These are phyloP conservation scores for Zeugodacus cucurbitae DNA, from an alignment of 1,140 invertebrate genomes.

Conservation along the genomic window DNA sequence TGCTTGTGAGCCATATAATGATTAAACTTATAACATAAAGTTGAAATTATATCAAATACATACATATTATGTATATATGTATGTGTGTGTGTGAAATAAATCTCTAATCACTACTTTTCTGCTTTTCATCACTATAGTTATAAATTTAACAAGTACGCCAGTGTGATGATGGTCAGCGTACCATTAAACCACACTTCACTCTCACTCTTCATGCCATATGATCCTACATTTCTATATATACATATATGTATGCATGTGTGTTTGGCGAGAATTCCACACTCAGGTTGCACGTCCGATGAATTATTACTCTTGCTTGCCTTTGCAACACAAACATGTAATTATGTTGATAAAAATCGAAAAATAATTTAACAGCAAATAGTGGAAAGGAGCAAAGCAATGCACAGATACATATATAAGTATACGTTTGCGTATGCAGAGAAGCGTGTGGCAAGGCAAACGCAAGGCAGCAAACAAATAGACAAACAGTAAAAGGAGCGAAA, in stretches of 20 bases:
- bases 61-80: not conserved
- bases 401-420: not conserved
- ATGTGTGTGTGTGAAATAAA: not conserved
- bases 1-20: no score
- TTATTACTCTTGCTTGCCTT: conserved; percentile 33
- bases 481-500: not conserved
- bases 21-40: no score
- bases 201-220: conserved; percentile 8
- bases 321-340: conserved; percentile 39
- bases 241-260: not conserved
- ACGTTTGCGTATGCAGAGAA: not conserved
- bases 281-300: conserved; percentile 30
- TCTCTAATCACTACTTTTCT: conserved; percentile 22
- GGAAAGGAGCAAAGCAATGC: not conserved
- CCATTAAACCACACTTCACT: not conserved
- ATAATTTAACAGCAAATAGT: conserved; percentile 22
- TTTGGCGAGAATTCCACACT: conserved; percentile 14
- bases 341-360: conserved; percentile 35
- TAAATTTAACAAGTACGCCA: conserved; percentile 25
- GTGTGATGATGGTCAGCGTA: not conserved
- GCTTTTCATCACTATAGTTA: conserved; percentile 35
- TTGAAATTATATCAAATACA: not conserved
- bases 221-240: not conserved
- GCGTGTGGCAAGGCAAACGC: not conserved
- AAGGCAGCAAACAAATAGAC: not conserved